These are phyloP conservation scores for Phalanger gymnotis DNA, from an alignment of 2,797 vertebrate genomes.

Conservation along the genomic window DNA sequence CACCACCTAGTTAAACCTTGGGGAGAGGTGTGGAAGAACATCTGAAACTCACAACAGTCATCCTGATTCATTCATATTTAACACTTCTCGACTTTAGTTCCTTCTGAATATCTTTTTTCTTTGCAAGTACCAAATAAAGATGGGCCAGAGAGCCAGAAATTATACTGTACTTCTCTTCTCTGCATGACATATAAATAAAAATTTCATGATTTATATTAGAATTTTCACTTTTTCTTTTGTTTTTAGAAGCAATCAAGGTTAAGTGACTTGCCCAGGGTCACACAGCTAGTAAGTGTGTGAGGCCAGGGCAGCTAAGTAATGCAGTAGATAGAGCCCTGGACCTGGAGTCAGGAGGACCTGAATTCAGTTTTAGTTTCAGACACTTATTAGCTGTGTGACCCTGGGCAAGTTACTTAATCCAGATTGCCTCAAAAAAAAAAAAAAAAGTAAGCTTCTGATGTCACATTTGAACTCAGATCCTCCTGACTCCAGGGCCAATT, in stretches of 20 bases:
- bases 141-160: too few relatives aligned
- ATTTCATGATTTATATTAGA: slow-evolving; percentile 63
- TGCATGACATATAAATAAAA: slow-evolving; percentile 28
- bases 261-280: neutral
- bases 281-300: neutral
- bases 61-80: too few relatives aligned
- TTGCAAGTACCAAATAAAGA: slow-evolving; percentile 27
- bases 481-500: neutral
- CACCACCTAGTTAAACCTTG: neutral
- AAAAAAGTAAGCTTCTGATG: too few relatives aligned
- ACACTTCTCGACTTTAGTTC: neutral
- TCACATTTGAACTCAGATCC: too few relatives aligned
- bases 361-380: too few relatives aligned
- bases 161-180: too few relatives aligned
- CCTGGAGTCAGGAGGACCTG: too few relatives aligned
- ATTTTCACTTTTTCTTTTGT: slow-evolving; percentile 7
- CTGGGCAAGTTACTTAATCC: too few relatives aligned
- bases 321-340: too few relatives aligned
- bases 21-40: neutral
- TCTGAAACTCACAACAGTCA: neutral
- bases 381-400: too few relatives aligned
- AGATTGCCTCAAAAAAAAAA: too few relatives aligned
- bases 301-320: too few relatives aligned
- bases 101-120: slow-evolving; percentile 4
- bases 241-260: neutral